These are phyloP conservation scores for Podarcis raffonei DNA, from an alignment of 2,113 vertebrate genomes.

Conservation along the genomic window DNA sequence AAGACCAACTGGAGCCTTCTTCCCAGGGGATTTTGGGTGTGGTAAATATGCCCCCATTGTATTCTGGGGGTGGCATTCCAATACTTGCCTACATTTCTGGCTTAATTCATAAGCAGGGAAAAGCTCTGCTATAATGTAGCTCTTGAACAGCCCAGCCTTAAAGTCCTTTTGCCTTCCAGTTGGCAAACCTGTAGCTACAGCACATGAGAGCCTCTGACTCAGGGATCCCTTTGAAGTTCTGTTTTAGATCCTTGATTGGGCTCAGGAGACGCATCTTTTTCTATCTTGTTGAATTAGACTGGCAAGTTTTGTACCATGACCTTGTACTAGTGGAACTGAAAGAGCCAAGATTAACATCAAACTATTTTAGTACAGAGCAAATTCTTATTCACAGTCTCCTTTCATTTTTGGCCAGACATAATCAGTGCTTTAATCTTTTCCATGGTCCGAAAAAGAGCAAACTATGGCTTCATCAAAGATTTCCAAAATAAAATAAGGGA, in stretches of 20 bases:
- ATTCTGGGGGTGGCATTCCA: not conserved
- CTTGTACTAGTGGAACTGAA: not conserved
- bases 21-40: too few species aligned
- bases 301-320: not conserved
- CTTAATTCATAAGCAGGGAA: too few species aligned
- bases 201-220: not conserved
- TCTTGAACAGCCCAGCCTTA: not conserved
- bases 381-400: not conserved
- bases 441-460: not conserved
- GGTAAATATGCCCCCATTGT: not conserved
- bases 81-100: not conserved
- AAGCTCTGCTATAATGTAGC: not conserved
- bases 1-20: too few species aligned
- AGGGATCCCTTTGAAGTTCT: not conserved
- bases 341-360: slow-evolving; percentile 22
- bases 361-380: not conserved
- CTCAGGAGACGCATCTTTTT: slow-evolving; percentile 8
- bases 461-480: not conserved
- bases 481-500: not conserved
- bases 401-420: not conserved
- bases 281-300: slow-evolving; percentile 6
- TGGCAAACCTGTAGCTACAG: not conserved
- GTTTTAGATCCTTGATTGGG: slow-evolving; percentile 27
- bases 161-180: not conserved
- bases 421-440: slow-evolving; percentile 1